Conservation (phyloP, 2,797 vertebrate genomes). For the Sebastes oblongus region DNA sequence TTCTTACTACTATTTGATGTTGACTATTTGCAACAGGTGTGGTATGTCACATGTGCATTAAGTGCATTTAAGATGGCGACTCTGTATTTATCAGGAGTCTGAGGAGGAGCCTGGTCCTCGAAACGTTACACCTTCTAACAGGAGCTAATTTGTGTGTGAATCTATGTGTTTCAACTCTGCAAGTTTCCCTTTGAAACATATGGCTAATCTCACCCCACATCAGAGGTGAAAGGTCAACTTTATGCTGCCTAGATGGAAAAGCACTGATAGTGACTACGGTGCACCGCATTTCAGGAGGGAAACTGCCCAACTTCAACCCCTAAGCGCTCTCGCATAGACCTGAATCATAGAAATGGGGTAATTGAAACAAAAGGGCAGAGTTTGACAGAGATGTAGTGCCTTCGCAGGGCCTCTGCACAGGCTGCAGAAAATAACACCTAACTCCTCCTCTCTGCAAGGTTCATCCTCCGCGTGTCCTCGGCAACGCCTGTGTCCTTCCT, state of each 20-base stretch:
- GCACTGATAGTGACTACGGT: constrained; percentile 26
- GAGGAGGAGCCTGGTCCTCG: not conserved
- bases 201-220: constrained; percentile 57
- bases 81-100: not conserved
- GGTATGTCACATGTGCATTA: not conserved
- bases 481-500: constrained; percentile 64
- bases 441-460: constrained; percentile 62
- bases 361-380: constrained; percentile 81
- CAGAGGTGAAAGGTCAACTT: constrained; percentile 62
- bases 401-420: constrained; percentile 63
- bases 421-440: constrained; percentile 77
- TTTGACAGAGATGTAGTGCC: constrained; percentile 80
- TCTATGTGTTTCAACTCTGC: not conserved
- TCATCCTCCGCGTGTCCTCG: constrained; percentile 68
- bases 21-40: not conserved
- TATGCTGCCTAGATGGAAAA: constrained; percentile 39
- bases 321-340: constrained; percentile 66
- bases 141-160: not conserved
- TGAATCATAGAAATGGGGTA: constrained; percentile 78
- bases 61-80: not conserved
- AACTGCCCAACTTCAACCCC: constrained; percentile 57
- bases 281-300: constrained; percentile 47
- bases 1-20: not conserved
- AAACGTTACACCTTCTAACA: not conserved
- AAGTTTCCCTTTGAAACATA: constrained; percentile 31